Evolutionary conservation across 1,140 invertebrate genomes (phyloP), one percentile per base, ranked within the genome.

Genomic region (Drosophila insularis): DNA sequence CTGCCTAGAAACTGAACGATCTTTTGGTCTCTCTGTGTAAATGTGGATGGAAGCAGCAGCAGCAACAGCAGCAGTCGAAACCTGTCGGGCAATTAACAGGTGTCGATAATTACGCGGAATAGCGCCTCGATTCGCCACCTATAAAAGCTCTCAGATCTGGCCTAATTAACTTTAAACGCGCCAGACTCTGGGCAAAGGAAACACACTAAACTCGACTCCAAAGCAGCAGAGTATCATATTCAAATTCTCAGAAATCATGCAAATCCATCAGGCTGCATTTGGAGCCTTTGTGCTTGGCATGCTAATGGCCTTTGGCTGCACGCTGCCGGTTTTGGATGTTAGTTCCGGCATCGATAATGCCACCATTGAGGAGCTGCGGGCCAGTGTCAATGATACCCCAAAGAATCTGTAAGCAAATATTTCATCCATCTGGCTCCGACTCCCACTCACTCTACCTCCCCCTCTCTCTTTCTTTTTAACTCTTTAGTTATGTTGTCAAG

Each of bases 401-500:
- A 91, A 91, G 63, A 91, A 91, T 70, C 73, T 91, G 90, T 91
- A 81, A 91, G 90, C 75, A 21, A 19, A 35, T 35, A 7, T 27
- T 1, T 27, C 11, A 37, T 2, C 10, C 32, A 35, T 35, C 10
- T 35, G 32, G 10, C 32, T 35, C 10, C 32, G 32, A 35, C 32
- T 17, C 40, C 10, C 14, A 14, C 11, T n/a, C 8, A 13, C 11
- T 10, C 32, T 17, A n/a, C 10, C 14, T 13, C 11, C 10, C 8
- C 10, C 11, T 10, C 1, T 5, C n/a, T 1, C 4, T 40, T 5
- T 23, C 17, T 13, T n/a, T n/a, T n/a, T n/a, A n/a, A n/a, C 1
- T 5, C 17, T 79, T 14, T 39, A 94, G 93, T 61, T 94, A 94
- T 63, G 92, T 94, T 14, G 93, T 94, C 66, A 93, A 93, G 75